Evolutionary conservation across 2,797 vertebrate species (phyloP), one percentile per base, ranked within the genome.

Genomic region (Gadopsis marmoratus): DNA sequence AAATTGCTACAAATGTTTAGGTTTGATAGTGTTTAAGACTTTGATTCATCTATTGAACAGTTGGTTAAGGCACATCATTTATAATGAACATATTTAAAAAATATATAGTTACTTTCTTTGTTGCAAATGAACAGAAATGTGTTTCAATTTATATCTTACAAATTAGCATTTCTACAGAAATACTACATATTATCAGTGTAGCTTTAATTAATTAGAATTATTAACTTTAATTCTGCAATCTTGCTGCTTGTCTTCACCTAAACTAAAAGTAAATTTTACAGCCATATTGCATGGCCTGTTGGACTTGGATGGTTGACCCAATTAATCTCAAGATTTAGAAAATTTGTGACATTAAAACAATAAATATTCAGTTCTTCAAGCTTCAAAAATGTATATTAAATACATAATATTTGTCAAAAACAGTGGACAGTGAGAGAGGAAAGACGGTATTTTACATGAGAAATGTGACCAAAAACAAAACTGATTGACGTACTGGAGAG

Each of bases 1-100:
- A 72, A 59, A 51, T 33, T 17, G 39, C 41, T 19, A 21, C 43
- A 72, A 56, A 72, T 55, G 23, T 59, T 70, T 37, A 43, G 10
- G 16, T 62, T 56, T 54, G 3, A 48, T 47, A n/a, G n/a, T 11
- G 16, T 8, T 33, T 35, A 33, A 13, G 1, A 59, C 31, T 64
- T 26, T 23, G 16, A 26, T 70, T 45, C 0, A 39, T 78, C 11
- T 45, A 26, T 29, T 37, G 12, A 78, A 53, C 26, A 26, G 0
- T n/a, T 7, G 31, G 2, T 39, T 45, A 45, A 45, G 26, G 31
- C 29, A 62, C 7, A 41, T n/a, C 1, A 47, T 48, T 50, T 55
- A 31, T 41, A 39, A 45, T 29, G 17, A 41, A 31, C 1, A 26
- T 43, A 47, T 47, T 69, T 13, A 29, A 35, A 29, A 59, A 7